Base-by-base conservation (phyloP, 1,140 invertebrate species). In the Aphelenchoides fujianensis region DNA sequence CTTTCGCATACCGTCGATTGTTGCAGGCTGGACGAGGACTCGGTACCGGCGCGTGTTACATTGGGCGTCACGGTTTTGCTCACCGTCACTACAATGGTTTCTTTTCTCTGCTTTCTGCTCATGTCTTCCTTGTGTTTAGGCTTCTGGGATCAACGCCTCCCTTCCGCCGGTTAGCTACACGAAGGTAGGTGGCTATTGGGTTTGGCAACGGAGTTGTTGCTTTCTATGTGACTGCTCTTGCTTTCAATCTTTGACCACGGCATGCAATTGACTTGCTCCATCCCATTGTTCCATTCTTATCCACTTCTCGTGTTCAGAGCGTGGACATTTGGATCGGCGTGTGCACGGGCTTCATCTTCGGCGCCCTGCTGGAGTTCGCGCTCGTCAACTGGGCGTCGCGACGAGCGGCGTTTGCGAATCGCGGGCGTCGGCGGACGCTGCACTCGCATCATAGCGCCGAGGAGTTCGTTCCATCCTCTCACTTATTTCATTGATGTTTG, bases 241-340 rank as follows among this genome's bases (percentile, higher is more conserved):
- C 5, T 37, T 66, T 52, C 16, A 16, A 32, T 67, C n/a, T n/a
- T n/a, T n/a, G n/a, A n/a, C n/a, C n/a, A n/a, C n/a, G n/a, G n/a
- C n/a, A n/a, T n/a, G n/a, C n/a, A n/a, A n/a, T n/a, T n/a, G n/a
- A n/a, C n/a, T n/a, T n/a, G n/a, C n/a, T n/a, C n/a, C n/a, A n/a
- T n/a, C n/a, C n/a, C n/a, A n/a, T n/a, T n/a, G n/a, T n/a, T n/a
- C n/a, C n/a, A 71, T 28, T 2, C 19, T 69, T 30, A 35, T 54
- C 62, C 66, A n/a, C n/a, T n/a, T n/a, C n/a, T n/a, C n/a, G n/a
- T n/a, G n/a, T n/a, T n/a, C 23, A 82, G 78, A 78, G 94, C 71
- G 94, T 97, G 76, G 94, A 97, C 85, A 92, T 97, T 53, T 97
- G 94, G 94, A 97, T 94, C 53, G 94, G 94, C 30, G 93, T 96